Evolutionary conservation across 2,888 invertebrate species (phyloP).

Genomic region (Dasypolia templi): DNA sequence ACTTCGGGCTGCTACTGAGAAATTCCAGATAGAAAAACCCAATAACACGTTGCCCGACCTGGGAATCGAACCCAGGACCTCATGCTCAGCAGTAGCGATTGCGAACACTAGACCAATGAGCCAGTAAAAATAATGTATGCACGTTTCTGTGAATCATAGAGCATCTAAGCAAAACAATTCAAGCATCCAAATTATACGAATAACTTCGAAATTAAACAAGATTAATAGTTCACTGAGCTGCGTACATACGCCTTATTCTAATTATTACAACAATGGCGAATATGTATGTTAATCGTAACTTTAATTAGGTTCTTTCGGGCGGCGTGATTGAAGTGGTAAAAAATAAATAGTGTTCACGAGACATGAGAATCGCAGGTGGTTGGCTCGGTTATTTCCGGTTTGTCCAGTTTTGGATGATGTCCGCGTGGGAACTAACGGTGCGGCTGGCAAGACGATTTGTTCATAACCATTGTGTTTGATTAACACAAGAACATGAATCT

Average conservation of each 20-base stretch:
- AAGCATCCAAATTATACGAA: slow-evolving; percentile 34
- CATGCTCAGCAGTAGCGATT: too few species aligned
- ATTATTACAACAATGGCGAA: slow-evolving; percentile 40
- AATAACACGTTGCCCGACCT: too few species aligned
- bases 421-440: slow-evolving; percentile 87
- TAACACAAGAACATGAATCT: slow-evolving; percentile 34
- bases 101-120: too few species aligned
- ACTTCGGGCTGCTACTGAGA: too few species aligned
- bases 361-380: slow-evolving; percentile 78
- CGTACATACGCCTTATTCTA: slow-evolving; percentile 34
- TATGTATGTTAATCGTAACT: slow-evolving; percentile 54
- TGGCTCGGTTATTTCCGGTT: slow-evolving; percentile 83
- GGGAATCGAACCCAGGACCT: too few species aligned
- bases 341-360: slow-evolving; percentile 65
- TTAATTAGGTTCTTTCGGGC: slow-evolving; percentile 59
- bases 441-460: slow-evolving; percentile 62
- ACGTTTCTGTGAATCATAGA: slow-evolving; percentile 28
- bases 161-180: slow-evolving; percentile 44
- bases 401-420: slow-evolving; percentile 86
- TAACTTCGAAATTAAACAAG: slow-evolving; percentile 35
- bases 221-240: slow-evolving; percentile 26
- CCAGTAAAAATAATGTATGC: slow-evolving; percentile 1
- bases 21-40: too few species aligned
- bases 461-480: slow-evolving; percentile 62
- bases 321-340: slow-evolving; percentile 65